phyloP scores from a whole-genome alignment of 2,113 vertebrate genomes.

The Chloebia gouldiae region DNA sequence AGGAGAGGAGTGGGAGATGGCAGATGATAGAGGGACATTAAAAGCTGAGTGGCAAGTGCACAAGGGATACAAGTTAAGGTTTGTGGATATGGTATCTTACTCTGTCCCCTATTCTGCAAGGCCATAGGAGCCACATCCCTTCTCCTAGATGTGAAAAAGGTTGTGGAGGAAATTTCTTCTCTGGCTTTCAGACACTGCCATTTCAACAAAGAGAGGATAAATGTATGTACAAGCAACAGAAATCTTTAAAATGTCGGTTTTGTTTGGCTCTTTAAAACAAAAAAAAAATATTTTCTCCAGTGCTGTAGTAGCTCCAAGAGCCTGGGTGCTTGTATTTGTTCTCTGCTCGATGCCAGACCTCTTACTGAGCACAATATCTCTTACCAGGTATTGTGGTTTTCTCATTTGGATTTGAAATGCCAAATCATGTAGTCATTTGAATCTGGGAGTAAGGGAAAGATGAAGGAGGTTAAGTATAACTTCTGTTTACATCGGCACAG shows the following conservation, averaged over 20 bases:
- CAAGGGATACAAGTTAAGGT: not conserved
- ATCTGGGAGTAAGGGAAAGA: slow-evolving; percentile 25
- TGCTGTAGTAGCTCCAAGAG: not conserved
- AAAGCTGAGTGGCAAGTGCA: not conserved
- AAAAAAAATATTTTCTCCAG: not conserved
- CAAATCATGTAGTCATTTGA: slow-evolving; percentile 49
- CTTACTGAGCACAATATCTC: slow-evolving; percentile 14
- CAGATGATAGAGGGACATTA: not conserved
- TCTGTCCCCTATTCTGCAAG: not conserved
- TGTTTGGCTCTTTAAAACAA: not conserved
- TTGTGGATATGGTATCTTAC: not conserved
- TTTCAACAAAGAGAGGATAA: not conserved
- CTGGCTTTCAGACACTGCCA: not conserved
- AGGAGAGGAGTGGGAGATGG: not conserved
- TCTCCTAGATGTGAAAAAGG: not conserved
- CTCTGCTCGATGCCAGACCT: not conserved
- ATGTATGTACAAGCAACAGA: not conserved
- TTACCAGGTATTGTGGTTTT: slow-evolving; percentile 33
- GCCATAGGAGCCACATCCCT: not conserved
- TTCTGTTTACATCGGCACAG: slow-evolving; percentile 54
- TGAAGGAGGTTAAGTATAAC: slow-evolving; percentile 58
- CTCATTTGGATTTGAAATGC: slow-evolving; percentile 24
- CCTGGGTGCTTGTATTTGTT: not conserved
- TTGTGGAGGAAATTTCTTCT: not conserved
- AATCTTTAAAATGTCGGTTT: not conserved